Evolutionary conservation across 2,888 invertebrate genomes (phyloP), one percentile per base, ranked within the genome.

Genomic region (Tanaodytes sp.): DNA sequence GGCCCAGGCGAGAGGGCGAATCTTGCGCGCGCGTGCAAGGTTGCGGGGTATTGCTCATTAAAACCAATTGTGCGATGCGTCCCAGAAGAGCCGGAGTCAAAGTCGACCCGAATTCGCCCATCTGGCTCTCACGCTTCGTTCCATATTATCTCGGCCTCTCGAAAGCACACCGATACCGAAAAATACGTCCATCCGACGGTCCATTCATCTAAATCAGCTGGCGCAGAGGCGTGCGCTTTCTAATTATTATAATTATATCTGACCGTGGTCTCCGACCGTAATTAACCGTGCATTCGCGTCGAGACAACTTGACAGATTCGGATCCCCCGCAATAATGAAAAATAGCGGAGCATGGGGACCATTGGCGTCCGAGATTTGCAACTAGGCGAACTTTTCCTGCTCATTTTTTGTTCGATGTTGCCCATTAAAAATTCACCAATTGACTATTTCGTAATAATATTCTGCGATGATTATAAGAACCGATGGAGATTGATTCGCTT

Each of bases 211-310:
- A 76, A 78, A 78, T 82, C 80, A 64, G 75, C 76, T 70, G 73
- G 76, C 73, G 73, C 72, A 72, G 75, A 72, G 76, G 74, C 73
- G 75, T 71, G 82, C 79, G 78, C 79, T 76, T 76, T 72, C 78
- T 82, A 81, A 85, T 84, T 84, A 85, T 84, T 83, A 83, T 85
- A 84, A 85, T 84, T 82, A 84, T 83, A 81, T 76, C 72, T 74
- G 76, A 76, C 76, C 77, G 71, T 66, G 75, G 72, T 65, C 61
- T 45, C 62, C 71, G 78, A 81, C 82, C 82, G 80, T 82, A 84
- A 85, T 85, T 85, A 84, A 84, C 80, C 68, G 72, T 71, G 81
- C 81, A 79, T 77, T 79, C 75, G 75, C 76, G 57, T 46, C 79
- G 72, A 79, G 83, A 84, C 84, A 84, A 80, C 79, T 84, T 84